phyloP scores from a whole-genome alignment of 1,140 invertebrate species.

The Drosophila yakuba region DNA sequence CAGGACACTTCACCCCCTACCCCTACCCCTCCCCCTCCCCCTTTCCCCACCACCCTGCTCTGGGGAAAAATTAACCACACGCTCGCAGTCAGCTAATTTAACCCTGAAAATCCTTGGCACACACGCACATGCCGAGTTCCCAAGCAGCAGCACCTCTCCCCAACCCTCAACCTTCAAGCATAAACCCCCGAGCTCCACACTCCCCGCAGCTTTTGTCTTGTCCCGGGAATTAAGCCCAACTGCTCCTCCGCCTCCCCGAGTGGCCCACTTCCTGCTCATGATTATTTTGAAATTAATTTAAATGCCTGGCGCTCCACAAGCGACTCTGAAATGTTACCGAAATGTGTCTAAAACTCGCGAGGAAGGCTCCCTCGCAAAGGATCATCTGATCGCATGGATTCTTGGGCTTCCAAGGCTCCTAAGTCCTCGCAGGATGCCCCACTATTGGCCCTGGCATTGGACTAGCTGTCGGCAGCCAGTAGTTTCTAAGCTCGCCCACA shows the following conservation, averaged over 20 bases:
- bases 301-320: conserved; percentile 44
- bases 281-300: conserved; percentile 81
- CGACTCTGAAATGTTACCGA: not conserved
- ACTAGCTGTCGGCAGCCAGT: conserved; percentile 5
- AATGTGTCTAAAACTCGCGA: not conserved
- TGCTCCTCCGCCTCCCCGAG: conserved; percentile 3
- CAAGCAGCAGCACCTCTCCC: not conserved
- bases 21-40: too few species aligned
- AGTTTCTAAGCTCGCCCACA: conserved; percentile 53
- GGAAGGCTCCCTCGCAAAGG: too few species aligned
- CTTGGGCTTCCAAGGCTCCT: too few species aligned
- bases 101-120: conserved; percentile 63
- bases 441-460: conserved; percentile 3
- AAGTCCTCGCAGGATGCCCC: too few species aligned
- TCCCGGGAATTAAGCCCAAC: conserved; percentile 21
- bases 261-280: conserved; percentile 54
- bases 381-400: too few species aligned
- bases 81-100: conserved; percentile 74
- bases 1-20: too few species aligned
- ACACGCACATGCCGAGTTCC: conserved; percentile 29
- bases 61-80: conserved; percentile 74
- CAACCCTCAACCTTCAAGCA: not conserved
- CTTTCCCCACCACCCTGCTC: conserved; percentile 4
- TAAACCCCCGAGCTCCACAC: too few species aligned
- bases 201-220: conserved; percentile 18